phyloP scores from a whole-genome alignment of 2,113 vertebrate genomes.

The Aphyosemion australe region DNA sequence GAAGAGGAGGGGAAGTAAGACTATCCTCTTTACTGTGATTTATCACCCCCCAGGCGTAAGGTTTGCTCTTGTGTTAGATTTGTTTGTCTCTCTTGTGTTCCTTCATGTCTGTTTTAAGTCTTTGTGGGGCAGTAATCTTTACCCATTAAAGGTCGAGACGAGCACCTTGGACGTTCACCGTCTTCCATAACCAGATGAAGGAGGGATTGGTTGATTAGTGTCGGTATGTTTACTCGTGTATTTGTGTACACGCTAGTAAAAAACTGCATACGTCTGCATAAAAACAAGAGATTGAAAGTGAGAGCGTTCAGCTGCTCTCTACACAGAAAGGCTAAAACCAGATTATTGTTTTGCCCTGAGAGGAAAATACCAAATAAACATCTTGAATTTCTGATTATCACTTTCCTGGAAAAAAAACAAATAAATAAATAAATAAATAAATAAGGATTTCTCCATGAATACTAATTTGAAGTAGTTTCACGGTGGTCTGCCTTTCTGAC shows the following conservation, averaged over 20 bases:
- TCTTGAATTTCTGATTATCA: slow-evolving; percentile 58
- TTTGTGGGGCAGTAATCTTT: slow-evolving; percentile 35
- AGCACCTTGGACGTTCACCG: slow-evolving; percentile 19
- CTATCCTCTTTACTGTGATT: slow-evolving; percentile 61
- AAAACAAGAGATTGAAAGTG: slow-evolving; percentile 44
- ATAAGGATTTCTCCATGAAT: slow-evolving; percentile 39
- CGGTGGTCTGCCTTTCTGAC: slow-evolving; percentile 42
- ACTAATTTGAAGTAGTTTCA: slow-evolving; percentile 51
- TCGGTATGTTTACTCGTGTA: neutral
- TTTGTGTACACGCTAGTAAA: neutral
- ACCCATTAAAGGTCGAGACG: slow-evolving; percentile 37
- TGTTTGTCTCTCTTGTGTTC: slow-evolving; percentile 58
- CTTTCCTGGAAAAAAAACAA: slow-evolving; percentile 25
- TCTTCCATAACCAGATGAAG: slow-evolving; percentile 20
- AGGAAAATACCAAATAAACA: slow-evolving; percentile 47
- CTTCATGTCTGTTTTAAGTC: slow-evolving; percentile 29
- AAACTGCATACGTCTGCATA: neutral
- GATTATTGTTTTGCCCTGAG: slow-evolving; percentile 59
- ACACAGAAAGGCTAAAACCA: slow-evolving; percentile 39
- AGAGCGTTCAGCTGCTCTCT: slow-evolving; percentile 44
- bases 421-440: slow-evolving; percentile 15
- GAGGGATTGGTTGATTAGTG: slow-evolving; percentile 16
- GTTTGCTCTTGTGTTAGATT: slow-evolving; percentile 46
- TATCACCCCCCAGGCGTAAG: slow-evolving; percentile 42
- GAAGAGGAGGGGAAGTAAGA: slow-evolving; percentile 32